These are phyloP conservation scores for Colletes collaris DNA, from an alignment of 2,888 invertebrate genomes.

Conservation along the genomic window DNA sequence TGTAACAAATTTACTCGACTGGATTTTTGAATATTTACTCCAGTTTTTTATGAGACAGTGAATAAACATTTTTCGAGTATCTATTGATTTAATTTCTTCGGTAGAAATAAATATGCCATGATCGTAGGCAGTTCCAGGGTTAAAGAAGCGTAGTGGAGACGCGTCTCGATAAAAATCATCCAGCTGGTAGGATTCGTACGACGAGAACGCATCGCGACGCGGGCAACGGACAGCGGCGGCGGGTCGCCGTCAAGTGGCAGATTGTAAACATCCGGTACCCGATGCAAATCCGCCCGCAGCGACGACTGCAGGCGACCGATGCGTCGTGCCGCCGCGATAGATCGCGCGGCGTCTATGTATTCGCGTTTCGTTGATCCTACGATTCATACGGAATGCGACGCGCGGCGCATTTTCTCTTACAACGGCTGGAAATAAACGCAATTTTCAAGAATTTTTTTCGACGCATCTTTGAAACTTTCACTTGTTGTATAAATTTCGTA, in stretches of 20 bases:
- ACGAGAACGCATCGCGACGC: conserved; percentile 45
- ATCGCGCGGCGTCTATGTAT: conserved; percentile 20
- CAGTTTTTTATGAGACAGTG: too few relatives aligned
- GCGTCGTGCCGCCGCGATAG: conserved; percentile 22
- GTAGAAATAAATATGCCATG: too few relatives aligned
- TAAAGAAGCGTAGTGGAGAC: too few relatives aligned
- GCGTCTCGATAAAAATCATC: conserved; percentile 32
- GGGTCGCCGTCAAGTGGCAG: conserved; percentile 77
- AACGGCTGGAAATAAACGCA: too few relatives aligned
- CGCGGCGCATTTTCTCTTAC: conserved; percentile 28
- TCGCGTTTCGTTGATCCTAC: conserved; percentile 40
- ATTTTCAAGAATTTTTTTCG: too few relatives aligned
- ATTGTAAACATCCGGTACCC: conserved; percentile 80
- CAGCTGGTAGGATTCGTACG: conserved; percentile 38
- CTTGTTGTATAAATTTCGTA: too few relatives aligned
- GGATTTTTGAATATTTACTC: too few relatives aligned
- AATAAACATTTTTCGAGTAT: too few relatives aligned
- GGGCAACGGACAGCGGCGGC: conserved; percentile 61
- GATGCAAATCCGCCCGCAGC: conserved; percentile 71
- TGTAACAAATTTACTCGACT: too few relatives aligned
- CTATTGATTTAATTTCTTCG: too few relatives aligned
- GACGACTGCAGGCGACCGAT: conserved; percentile 58
- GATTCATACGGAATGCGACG: conserved; percentile 40
- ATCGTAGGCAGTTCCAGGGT: too few relatives aligned
- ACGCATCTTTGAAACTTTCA: too few relatives aligned